Percentiles rank a stretch among this genome's conserved stretches.
phyloP scores from a whole-genome alignment of 2,113 vertebrate species.

The Desmodus rotundus region DNA sequence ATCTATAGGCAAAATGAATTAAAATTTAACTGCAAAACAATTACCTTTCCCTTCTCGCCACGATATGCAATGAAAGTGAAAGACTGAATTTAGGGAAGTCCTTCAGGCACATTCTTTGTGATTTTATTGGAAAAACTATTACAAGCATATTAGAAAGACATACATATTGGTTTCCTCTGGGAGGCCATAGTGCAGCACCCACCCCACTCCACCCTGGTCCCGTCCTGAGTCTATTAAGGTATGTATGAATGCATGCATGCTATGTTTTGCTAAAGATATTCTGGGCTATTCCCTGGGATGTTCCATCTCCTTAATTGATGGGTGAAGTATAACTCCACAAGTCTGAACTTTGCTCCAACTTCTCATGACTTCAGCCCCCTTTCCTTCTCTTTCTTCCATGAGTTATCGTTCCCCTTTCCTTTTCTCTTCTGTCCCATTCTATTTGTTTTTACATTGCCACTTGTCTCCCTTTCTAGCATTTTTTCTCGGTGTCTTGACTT shows the following conservation, averaged over 20 bases:
- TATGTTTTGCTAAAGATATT: not conserved
- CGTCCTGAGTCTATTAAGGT: too few species aligned
- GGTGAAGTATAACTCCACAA: not conserved
- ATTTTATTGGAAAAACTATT: not conserved
- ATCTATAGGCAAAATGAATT: not conserved
- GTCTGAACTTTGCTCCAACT: not conserved
- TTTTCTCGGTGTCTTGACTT: not conserved
- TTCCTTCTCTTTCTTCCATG: not conserved
- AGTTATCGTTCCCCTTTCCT: not conserved
- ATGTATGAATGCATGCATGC: not conserved
- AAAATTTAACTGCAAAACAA: not conserved
- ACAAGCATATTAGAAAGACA: not conserved
- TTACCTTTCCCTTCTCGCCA: not conserved
- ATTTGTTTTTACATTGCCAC: not conserved
- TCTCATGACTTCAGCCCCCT: not conserved
- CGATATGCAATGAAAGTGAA: not conserved
- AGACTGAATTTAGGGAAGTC: not conserved
- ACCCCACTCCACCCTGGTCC: fast-evolving
- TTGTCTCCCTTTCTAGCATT: not conserved
- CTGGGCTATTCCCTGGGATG: fast-evolving
- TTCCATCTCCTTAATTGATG: not conserved
- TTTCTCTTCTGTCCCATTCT: not conserved
- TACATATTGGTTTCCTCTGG: not conserved
- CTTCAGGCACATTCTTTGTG: not conserved
- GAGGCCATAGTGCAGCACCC: fast-evolving